phyloP scores from a whole-genome alignment of 2,113 vertebrate genomes.

The Tetrao urogallus region DNA sequence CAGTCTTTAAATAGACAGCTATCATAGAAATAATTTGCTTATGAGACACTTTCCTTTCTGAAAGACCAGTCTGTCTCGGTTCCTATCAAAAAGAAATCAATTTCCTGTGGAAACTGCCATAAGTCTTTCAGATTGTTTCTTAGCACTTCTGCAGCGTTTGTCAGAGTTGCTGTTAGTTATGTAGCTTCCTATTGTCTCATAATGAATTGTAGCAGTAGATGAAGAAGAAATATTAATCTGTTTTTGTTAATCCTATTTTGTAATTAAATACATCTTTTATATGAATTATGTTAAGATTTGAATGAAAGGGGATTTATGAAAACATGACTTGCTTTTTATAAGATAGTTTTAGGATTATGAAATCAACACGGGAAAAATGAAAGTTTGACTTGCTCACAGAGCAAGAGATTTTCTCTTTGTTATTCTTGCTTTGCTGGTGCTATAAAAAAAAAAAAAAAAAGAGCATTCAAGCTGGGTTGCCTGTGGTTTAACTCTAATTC shows the following conservation, averaged over 20 bases:
- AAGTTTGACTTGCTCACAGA: constrained; percentile 76
- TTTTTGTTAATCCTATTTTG: constrained; percentile 67
- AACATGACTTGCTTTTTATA: constrained; percentile 68
- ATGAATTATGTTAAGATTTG: constrained; percentile 57
- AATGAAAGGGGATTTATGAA: constrained; percentile 64
- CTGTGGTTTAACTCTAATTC: constrained; percentile 83
- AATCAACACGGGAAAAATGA: constrained; percentile 77
- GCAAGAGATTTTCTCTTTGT: constrained; percentile 79
- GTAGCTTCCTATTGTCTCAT: constrained; percentile 27
- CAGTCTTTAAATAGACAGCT: constrained; percentile 31
- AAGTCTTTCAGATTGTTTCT: constrained; percentile 15
- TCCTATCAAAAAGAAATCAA: constrained; percentile 51
- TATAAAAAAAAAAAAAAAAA: constrained; percentile 75
- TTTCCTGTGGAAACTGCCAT: constrained; percentile 49
- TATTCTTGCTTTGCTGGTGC: constrained; percentile 79
- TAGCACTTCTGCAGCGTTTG: not conserved
- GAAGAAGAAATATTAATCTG: constrained; percentile 66
- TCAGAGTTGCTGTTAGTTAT: not conserved
- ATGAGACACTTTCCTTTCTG: constrained; percentile 35
- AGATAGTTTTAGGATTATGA: constrained; percentile 71
- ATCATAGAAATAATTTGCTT: constrained; percentile 38
- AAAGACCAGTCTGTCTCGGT: not conserved
- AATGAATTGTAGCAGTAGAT: constrained; percentile 28
- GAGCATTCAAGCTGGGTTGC: constrained; percentile 84
- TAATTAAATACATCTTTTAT: constrained; percentile 72